These are phyloP conservation scores for Pleuronectes platessa DNA, from an alignment of 2,113 vertebrate genomes.

Conservation along the genomic window DNA sequence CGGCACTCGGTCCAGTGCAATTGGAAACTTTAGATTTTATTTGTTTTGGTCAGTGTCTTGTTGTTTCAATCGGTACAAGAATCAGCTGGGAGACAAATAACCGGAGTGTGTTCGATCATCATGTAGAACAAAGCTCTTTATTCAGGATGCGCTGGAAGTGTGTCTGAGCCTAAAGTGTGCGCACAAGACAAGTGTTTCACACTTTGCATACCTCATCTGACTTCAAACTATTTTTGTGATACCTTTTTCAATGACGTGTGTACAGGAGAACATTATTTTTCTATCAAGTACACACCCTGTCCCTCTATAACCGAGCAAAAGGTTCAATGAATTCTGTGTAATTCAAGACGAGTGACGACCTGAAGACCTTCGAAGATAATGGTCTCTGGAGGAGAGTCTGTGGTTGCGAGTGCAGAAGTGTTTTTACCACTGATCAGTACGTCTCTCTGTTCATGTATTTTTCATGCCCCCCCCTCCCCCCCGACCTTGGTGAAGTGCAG, in stretches of 20 bases:
- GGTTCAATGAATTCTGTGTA: conserved; percentile 51
- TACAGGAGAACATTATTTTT: conserved; percentile 70
- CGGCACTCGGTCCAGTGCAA: conserved; percentile 18
- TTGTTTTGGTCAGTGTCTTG: background rate
- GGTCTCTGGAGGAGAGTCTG: background rate
- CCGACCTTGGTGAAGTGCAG: background rate
- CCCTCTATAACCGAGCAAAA: conserved; percentile 3
- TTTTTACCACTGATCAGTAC: conserved; percentile 45
- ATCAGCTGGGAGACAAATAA: conserved; percentile 14
- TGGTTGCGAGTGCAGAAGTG: background rate
- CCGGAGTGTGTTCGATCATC: conserved; percentile 2
- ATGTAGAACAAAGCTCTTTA: conserved; percentile 42
- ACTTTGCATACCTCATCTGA: conserved; percentile 77
- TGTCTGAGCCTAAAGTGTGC: conserved; percentile 21
- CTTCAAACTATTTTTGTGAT: conserved; percentile 73
- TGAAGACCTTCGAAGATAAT: background rate
- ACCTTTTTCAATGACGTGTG: conserved; percentile 65
- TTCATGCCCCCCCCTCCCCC: background rate
- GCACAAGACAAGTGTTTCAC: conserved; percentile 60
- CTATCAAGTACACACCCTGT: conserved; percentile 35
- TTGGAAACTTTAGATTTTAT: conserved; percentile 8
- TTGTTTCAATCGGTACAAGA: conserved; percentile 15
- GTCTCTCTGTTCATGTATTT: conserved; percentile 18
- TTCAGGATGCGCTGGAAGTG: conserved; percentile 22
- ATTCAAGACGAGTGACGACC: conserved; percentile 20